Evolutionary conservation across 2,888 invertebrate species (phyloP).

Genomic region (Acronicta psi): DNA sequence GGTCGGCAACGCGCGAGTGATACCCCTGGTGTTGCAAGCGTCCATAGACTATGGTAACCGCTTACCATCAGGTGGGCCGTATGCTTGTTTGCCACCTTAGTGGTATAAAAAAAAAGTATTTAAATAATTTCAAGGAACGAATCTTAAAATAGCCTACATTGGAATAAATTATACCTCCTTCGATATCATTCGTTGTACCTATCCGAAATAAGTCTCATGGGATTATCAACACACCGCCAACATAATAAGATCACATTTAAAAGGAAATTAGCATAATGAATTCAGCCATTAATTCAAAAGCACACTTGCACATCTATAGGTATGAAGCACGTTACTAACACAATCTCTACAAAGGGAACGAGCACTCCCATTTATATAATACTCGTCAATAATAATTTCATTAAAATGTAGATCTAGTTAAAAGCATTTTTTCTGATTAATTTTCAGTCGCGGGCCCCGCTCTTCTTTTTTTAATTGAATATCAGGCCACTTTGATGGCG

Average conservation of each 20-base stretch:
- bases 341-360: conserved; percentile 77
- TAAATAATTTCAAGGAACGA: too few relatives aligned
- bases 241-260: conserved; percentile 27
- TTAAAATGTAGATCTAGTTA: conserved; percentile 90
- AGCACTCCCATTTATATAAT: conserved; percentile 83
- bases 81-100: too few relatives aligned
- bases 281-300: conserved; percentile 44
- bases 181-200: conserved; percentile 1
- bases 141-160: too few relatives aligned
- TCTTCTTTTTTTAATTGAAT: conserved; percentile 89
- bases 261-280: conserved; percentile 38
- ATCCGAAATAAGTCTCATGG: conserved; percentile 11
- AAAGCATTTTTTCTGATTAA: conserved; percentile 90
- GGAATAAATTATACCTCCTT: too few relatives aligned
- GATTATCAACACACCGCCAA: neutral
- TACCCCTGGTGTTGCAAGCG: too few relatives aligned
- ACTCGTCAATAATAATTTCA: conserved; percentile 89
- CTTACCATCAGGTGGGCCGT: too few relatives aligned
- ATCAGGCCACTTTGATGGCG: conserved; percentile 89
- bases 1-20: too few relatives aligned
- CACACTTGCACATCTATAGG: conserved; percentile 18
- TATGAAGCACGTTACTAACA: conserved; percentile 62
- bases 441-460: conserved; percentile 86
- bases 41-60: too few relatives aligned
- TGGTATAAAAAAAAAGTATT: too few relatives aligned